These are phyloP conservation scores for Drosophila persimilis DNA, from an alignment of 1,140 invertebrate genomes.

Conservation along the genomic window DNA sequence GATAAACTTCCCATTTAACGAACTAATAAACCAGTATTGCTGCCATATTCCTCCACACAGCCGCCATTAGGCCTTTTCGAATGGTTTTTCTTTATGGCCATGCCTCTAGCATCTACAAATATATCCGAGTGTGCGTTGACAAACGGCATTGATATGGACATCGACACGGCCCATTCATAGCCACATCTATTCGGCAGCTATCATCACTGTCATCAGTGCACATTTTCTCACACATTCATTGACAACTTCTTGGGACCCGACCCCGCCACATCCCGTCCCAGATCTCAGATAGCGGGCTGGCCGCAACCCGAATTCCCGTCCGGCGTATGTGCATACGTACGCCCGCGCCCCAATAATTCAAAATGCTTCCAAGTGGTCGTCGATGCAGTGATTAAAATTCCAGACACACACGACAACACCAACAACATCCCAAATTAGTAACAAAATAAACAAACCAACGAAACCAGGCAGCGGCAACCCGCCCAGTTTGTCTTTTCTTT, in stretches of 20 bases:
- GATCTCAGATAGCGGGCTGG: constrained; percentile 13
- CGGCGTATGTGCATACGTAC: constrained; percentile 8
- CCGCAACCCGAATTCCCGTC: constrained; percentile 63
- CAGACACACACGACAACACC: constrained; percentile 49
- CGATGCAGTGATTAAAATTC: constrained; percentile 70
- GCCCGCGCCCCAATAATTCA: constrained; percentile 71
- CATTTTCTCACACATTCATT: constrained; percentile 78
- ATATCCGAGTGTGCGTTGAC: constrained; percentile 9
- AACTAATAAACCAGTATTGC: constrained; percentile 67
- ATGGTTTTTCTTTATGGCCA: constrained; percentile 49
- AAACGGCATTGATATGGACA: constrained; percentile 20
- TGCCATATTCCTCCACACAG: constrained; percentile 37
- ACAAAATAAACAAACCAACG: constrained; percentile 76
- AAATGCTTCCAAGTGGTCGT: constrained; percentile 62
- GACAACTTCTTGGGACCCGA: constrained; percentile 40
- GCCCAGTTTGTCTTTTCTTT: constrained; percentile 46
- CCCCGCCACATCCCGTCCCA: constrained; percentile 6
- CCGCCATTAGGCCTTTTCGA: constrained; percentile 44
- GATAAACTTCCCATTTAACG: constrained; percentile 65
- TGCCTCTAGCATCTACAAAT: neutral
- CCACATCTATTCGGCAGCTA: constrained; percentile 32
- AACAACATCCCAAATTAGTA: constrained; percentile 74
- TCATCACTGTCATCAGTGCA: constrained; percentile 48
- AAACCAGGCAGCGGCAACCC: constrained; percentile 45
- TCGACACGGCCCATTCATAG: constrained; percentile 51